Conservation (phyloP, 2,113 vertebrate species). For the Rhabdomys dilectus region DNA sequence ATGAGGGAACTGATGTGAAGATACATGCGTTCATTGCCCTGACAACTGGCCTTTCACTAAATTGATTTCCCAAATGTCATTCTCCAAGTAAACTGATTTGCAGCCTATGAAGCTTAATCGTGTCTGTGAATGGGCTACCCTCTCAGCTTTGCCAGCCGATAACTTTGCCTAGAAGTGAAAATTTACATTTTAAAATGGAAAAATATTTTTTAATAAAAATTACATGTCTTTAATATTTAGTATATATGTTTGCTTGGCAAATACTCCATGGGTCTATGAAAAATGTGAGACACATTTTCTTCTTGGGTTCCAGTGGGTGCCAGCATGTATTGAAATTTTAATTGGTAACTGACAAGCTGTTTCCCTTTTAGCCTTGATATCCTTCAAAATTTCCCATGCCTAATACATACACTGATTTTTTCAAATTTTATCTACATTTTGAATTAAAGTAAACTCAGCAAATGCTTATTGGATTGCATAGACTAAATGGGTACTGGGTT, state of each 20-base stretch:
- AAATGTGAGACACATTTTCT: conserved; percentile 10
- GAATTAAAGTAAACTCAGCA: not conserved
- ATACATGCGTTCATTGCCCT: conserved; percentile 1
- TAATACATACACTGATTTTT: not conserved
- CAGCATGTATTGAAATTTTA: not conserved
- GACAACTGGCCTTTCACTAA: conserved; percentile 58
- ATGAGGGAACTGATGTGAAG: conserved; percentile 2
- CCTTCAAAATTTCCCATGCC: not conserved
- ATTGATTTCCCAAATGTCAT: conserved; percentile 65
- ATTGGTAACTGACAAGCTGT: not conserved
- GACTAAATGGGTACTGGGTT: not conserved
- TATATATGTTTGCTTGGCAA: not conserved
- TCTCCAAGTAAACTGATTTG: conserved; percentile 27
- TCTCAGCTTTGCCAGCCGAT: not conserved
- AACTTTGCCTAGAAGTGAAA: conserved; percentile 42
- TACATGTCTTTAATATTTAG: conserved; percentile 31
- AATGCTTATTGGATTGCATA: conserved; percentile 6
- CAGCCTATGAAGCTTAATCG: not conserved
- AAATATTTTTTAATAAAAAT: not conserved
- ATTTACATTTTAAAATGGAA: conserved; percentile 50
- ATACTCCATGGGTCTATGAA: not conserved
- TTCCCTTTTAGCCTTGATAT: not conserved
- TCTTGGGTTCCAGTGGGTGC: not conserved
- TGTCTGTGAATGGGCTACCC: not conserved
- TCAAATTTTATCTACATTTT: not conserved